Percentiles rank a stretch among this genome's conserved stretches.
These are phyloP conservation scores for Ageneiosus marmoratus DNA, from an alignment of 2,113 vertebrate genomes.

Conservation along the genomic window DNA sequence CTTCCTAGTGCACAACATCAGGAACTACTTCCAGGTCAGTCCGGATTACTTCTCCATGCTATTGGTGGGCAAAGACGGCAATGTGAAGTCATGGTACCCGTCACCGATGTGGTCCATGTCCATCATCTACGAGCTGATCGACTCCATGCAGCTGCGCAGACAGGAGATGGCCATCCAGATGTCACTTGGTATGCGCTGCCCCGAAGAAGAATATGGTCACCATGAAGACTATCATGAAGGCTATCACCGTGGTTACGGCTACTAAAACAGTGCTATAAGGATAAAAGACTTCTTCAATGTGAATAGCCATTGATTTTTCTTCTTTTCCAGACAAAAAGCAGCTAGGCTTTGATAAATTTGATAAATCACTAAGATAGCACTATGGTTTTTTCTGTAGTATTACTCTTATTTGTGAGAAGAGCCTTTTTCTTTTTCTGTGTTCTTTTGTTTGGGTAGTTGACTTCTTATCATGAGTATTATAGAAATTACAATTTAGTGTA, in stretches of 20 bases:
- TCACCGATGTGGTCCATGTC: conserved; percentile 92
- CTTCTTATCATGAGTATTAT: not conserved
- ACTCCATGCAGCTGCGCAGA: conserved; percentile 88
- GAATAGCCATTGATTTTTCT: not conserved
- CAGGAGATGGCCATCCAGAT: conserved; percentile 92
- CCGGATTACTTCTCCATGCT: conserved; percentile 90
- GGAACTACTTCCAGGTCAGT: conserved; percentile 88
- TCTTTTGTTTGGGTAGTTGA: not conserved
- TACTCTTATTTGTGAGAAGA: not conserved
- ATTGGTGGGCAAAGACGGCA: conserved; percentile 88
- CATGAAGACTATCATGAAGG: conserved; percentile 85
- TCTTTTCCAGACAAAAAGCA: not conserved
- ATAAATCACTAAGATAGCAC: not conserved
- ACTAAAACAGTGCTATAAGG: conserved; percentile 64
- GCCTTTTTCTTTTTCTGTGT: not conserved
- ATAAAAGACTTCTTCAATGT: not conserved
- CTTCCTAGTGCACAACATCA: conserved; percentile 82
- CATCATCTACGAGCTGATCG: conserved; percentile 85
- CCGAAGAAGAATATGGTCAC: conserved; percentile 82
- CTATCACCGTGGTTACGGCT: conserved; percentile 80
- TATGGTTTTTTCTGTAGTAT: not conserved
- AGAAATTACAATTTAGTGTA: not conserved
- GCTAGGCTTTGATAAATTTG: not conserved
- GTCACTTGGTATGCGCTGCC: conserved; percentile 86
- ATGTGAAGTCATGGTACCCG: conserved; percentile 90